Evolutionary conservation across 1,140 invertebrate genomes (phyloP).

Genomic region (Vanessa tameamea): DNA sequence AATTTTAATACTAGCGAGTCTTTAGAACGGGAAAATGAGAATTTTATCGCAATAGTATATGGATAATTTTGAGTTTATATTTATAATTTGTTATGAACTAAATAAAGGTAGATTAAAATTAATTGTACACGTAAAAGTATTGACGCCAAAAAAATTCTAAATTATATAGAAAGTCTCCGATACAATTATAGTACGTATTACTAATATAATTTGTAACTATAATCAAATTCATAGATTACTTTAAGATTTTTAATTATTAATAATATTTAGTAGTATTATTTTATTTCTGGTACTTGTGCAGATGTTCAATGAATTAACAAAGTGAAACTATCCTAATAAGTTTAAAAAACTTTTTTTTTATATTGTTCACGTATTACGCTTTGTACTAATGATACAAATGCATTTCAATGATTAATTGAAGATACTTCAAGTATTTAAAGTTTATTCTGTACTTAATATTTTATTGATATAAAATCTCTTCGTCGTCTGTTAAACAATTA

Average conservation of each 20-base stretch:
- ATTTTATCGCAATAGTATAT: not conserved
- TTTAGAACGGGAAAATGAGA: not conserved
- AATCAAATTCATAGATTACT: not conserved
- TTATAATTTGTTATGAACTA: not conserved
- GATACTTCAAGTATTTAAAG: not conserved
- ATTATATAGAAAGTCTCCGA: too few species aligned
- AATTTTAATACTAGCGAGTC: not conserved
- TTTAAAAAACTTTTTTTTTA: too few species aligned
- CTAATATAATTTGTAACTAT: not conserved
- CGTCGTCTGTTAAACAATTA: constrained; percentile 8
- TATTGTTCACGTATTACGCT: too few species aligned
- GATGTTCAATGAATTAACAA: too few species aligned
- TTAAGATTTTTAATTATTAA: too few species aligned
- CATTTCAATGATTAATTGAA: too few species aligned
- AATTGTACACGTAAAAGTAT: too few species aligned
- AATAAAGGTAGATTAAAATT: not conserved
- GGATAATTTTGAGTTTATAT: not conserved
- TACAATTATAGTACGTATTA: not conserved
- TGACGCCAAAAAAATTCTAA: too few species aligned
- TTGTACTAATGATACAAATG: too few species aligned
- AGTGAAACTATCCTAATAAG: too few species aligned
- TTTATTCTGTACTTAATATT: not conserved
- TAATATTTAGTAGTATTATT: too few species aligned
- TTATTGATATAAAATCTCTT: not conserved
- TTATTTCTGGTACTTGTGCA: too few species aligned